phyloP scores from a whole-genome alignment of 2,888 invertebrate genomes.

The Apamea epomidion region DNA sequence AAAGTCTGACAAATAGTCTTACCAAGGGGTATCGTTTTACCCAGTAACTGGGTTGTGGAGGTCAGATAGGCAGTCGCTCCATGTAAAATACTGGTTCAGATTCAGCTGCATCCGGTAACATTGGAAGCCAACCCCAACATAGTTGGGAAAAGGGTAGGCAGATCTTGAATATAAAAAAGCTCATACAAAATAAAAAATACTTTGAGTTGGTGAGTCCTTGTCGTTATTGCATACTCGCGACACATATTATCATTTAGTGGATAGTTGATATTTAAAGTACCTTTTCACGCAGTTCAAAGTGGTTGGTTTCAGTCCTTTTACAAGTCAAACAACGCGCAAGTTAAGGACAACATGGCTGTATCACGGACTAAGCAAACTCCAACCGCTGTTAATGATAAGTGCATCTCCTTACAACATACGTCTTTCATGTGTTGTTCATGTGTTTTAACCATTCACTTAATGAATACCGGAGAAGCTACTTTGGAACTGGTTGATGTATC shows the following conservation, averaged over 20 bases:
- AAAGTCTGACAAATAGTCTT: no score
- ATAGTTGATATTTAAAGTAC: not conserved
- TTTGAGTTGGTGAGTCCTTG: no score
- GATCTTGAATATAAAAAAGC: no score
- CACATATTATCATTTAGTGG: not conserved
- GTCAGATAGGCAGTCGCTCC: no score
- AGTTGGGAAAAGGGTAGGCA: no score
- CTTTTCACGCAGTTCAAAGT: not conserved
- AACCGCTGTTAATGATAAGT: constrained; percentile 11
- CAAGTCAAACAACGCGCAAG: constrained; percentile 6
- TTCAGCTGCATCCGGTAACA: no score
- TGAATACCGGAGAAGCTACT: constrained; percentile 11
- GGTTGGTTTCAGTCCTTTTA: not conserved
- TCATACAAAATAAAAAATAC: no score
- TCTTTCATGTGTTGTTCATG: constrained; percentile 39
- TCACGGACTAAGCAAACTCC: constrained; percentile 33
- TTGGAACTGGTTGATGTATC: not conserved
- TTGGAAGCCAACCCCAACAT: no score
- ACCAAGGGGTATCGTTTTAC: no score
- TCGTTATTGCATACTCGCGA: not conserved
- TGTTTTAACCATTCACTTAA: constrained; percentile 14
- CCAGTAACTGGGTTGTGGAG: no score
- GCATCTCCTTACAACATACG: not conserved
- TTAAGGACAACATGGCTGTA: not conserved
- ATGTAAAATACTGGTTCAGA: no score